These are phyloP conservation scores for Macrobrachium nipponense DNA, from an alignment of 1,140 invertebrate genomes.

Conservation along the genomic window DNA sequence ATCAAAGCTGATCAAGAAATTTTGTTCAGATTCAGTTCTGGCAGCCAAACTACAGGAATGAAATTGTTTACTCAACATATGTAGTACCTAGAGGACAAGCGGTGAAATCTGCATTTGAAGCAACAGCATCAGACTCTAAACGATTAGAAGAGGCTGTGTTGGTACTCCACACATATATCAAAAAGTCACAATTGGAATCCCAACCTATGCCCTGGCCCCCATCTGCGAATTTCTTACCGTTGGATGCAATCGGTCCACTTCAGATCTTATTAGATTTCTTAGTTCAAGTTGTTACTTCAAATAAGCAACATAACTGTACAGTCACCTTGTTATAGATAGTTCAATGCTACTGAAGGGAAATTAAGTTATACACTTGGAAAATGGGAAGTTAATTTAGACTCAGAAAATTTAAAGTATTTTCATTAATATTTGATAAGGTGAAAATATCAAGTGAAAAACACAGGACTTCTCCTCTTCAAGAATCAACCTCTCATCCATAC, in stretches of 20 bases:
- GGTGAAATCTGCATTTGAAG: conserved; percentile 9
- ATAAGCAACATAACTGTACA: conserved; percentile 1
- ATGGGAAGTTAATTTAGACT: too few relatives aligned
- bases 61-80: conserved; percentile 1
- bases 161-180: neutral
- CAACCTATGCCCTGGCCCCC: neutral
- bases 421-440: too few relatives aligned
- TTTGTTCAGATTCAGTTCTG: conserved; percentile 19
- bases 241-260: neutral
- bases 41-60: conserved; percentile 20
- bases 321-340: too few relatives aligned
- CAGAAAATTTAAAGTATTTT: too few relatives aligned
- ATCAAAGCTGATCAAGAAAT: conserved; percentile 11
- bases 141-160: neutral
- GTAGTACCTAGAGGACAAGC: conserved; percentile 9
- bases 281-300: neutral
- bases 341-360: too few relatives aligned
- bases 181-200: neutral
- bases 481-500: too few relatives aligned
- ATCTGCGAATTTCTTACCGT: conserved; percentile 6
- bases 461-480: too few relatives aligned
- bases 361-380: too few relatives aligned
- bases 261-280: neutral
- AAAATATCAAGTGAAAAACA: too few relatives aligned
- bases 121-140: neutral